Conservation (phyloP, 1,140 invertebrate species). For the Hylyphantes graminicola region DNA sequence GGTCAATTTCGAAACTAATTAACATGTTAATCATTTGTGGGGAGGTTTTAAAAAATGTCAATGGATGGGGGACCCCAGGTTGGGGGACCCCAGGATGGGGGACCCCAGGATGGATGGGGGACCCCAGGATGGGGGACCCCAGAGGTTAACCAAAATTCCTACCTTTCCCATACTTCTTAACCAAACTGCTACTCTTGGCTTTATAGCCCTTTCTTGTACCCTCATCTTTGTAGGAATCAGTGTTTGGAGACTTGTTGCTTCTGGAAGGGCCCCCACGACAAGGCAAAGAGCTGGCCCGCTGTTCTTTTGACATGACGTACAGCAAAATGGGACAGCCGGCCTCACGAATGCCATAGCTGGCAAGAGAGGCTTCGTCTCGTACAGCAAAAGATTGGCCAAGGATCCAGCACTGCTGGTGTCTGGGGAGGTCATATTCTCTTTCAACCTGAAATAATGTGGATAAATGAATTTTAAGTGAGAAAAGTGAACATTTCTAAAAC, state of each 20-base stretch:
- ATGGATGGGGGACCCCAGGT: too few relatives aligned
- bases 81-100: too few relatives aligned
- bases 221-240: background rate
- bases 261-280: background rate
- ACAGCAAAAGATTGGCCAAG: slow-evolving; percentile 78
- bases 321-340: slow-evolving; percentile 75
- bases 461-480: too few relatives aligned
- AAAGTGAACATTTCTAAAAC: too few relatives aligned
- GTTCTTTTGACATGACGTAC: slow-evolving; percentile 68
- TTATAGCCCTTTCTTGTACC: background rate
- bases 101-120: too few relatives aligned
- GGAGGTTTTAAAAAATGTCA: too few relatives aligned
- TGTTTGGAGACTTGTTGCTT: too few relatives aligned
- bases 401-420: slow-evolving; percentile 80
- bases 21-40: too few relatives aligned
- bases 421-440: slow-evolving; percentile 78
- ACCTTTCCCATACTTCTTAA: background rate
- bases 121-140: too few relatives aligned
- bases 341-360: slow-evolving; percentile 70
- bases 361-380: slow-evolving; percentile 74
- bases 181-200: background rate
- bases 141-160: background rate
- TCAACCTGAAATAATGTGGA: slow-evolving; percentile 70
- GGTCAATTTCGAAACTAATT: too few relatives aligned
- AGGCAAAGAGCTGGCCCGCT: slow-evolving; percentile 12